Conservation (phyloP, 1,140 invertebrate genomes). For the Lineus longissimus region DNA sequence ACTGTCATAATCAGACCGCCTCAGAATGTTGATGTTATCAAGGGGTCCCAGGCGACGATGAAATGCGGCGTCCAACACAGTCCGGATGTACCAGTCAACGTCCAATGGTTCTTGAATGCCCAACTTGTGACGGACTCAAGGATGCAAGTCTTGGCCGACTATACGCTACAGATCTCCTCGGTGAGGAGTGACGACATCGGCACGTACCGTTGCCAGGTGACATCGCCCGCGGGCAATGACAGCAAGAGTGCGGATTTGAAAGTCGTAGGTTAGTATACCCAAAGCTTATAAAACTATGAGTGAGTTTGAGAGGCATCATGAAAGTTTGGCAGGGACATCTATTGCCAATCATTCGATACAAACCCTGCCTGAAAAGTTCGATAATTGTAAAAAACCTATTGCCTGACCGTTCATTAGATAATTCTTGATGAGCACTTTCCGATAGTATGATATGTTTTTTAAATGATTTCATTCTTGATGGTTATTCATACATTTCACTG, state of each 20-base stretch:
- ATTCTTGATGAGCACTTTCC: no score
- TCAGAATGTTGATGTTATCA: constrained; percentile 78
- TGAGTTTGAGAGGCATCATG: no score
- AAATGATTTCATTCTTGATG: no score
- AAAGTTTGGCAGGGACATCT: no score
- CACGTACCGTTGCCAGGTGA: constrained; percentile 62
- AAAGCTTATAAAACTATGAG: background rate
- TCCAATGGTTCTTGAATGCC: constrained; percentile 71
- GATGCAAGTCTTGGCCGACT: constrained; percentile 43
- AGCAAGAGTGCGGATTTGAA: constrained; percentile 66
- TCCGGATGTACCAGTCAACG: constrained; percentile 79
- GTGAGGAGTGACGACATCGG: constrained; percentile 58
- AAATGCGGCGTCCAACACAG: constrained; percentile 93
- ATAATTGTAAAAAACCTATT: no score
- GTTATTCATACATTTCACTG: no score
- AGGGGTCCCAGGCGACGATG: constrained; percentile 84
- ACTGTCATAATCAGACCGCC: constrained; percentile 91
- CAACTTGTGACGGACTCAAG: constrained; percentile 16
- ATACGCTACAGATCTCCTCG: constrained; percentile 54
- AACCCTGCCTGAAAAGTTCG: no score
- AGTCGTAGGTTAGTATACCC: constrained; percentile 39
- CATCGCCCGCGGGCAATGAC: constrained; percentile 86
- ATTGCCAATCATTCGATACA: no score
- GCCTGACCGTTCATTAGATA: no score
- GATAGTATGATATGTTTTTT: no score